Conservation (phyloP, 1,140 invertebrate species). For the Calliopsis andreniformis region DNA sequence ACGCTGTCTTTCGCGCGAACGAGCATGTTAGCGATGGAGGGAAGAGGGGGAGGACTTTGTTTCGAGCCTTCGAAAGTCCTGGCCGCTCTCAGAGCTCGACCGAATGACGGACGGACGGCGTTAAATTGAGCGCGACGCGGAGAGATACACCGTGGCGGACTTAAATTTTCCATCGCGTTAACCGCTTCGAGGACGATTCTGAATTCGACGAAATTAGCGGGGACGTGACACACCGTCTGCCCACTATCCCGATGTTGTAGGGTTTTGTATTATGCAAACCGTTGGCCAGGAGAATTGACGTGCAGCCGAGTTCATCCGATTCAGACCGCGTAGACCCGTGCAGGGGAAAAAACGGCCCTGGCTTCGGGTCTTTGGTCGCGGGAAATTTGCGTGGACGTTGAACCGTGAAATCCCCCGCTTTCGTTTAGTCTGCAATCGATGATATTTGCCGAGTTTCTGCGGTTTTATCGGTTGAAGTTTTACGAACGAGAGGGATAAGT, state of each 20-base stretch:
- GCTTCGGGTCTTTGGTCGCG: not conserved
- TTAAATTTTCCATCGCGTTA: constrained; percentile 69
- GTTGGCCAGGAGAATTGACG: constrained; percentile 48
- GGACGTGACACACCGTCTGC: constrained; percentile 37
- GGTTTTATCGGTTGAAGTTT: too few species aligned
- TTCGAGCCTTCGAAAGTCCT: constrained; percentile 41
- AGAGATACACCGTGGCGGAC: constrained; percentile 32
- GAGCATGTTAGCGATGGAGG: too few species aligned
- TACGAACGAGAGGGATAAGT: too few species aligned
- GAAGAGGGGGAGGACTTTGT: constrained; percentile 28
- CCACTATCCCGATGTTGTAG: constrained; percentile 30
- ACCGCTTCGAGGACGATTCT: constrained; percentile 43
- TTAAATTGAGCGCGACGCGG: constrained; percentile 64
- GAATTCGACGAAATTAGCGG: constrained; percentile 66
- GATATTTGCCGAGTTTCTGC: too few species aligned
- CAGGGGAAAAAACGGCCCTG: not conserved
- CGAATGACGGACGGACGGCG: constrained; percentile 31
- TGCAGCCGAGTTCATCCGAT: constrained; percentile 1
- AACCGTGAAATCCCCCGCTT: not conserved
- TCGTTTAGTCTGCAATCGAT: too few species aligned
- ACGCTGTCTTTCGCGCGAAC: constrained; percentile 8
- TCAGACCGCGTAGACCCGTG: not conserved
- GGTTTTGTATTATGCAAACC: constrained; percentile 54
- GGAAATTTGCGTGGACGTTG: not conserved
- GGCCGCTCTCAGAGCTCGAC: constrained; percentile 8